phyloP scores from a whole-genome alignment of 2,888 invertebrate species.

The Acleris laterana region DNA sequence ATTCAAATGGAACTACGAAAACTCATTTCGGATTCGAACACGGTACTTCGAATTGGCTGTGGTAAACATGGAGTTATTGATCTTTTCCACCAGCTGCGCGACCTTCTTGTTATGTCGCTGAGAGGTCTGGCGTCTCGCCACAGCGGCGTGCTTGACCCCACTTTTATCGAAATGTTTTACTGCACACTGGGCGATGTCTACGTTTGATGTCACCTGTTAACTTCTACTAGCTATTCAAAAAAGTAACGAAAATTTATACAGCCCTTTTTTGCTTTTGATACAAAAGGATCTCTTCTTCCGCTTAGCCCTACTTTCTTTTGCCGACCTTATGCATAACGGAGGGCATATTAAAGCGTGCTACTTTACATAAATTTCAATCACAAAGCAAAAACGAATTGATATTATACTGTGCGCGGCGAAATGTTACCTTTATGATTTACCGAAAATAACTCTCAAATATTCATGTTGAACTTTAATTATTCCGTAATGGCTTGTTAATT shows the following conservation, averaged over 20 bases:
- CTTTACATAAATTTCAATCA: conserved; percentile 44
- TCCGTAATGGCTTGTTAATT: conserved; percentile 51
- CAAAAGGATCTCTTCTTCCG: conserved; percentile 20
- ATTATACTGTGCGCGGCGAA: conserved; percentile 46
- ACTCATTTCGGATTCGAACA: conserved; percentile 2
- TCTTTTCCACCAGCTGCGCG: conserved; percentile 63
- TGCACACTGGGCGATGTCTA: conserved; percentile 54
- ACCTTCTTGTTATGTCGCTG: conserved; percentile 78
- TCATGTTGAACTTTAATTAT: conserved; percentile 58
- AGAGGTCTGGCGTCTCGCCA: conserved; percentile 70
- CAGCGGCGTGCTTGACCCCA: conserved; percentile 48
- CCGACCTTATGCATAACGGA: conserved; percentile 37
- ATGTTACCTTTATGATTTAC: conserved; percentile 52
- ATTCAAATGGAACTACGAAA: background rate
- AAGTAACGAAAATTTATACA: conserved; percentile 12
- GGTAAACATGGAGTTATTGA: conserved; percentile 70
- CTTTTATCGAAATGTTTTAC: conserved; percentile 59
- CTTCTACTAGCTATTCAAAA: conserved; percentile 14
- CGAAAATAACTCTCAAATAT: conserved; percentile 52
- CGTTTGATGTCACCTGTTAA: conserved; percentile 46
- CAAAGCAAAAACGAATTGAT: conserved; percentile 46
- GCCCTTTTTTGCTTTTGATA: conserved; percentile 26
- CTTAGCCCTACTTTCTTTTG: conserved; percentile 26
- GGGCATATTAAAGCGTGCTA: conserved; percentile 36
- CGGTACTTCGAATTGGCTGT: conserved; percentile 49